Conservation (phyloP, 2,797 vertebrate genomes). For the Lemur catta region DNA sequence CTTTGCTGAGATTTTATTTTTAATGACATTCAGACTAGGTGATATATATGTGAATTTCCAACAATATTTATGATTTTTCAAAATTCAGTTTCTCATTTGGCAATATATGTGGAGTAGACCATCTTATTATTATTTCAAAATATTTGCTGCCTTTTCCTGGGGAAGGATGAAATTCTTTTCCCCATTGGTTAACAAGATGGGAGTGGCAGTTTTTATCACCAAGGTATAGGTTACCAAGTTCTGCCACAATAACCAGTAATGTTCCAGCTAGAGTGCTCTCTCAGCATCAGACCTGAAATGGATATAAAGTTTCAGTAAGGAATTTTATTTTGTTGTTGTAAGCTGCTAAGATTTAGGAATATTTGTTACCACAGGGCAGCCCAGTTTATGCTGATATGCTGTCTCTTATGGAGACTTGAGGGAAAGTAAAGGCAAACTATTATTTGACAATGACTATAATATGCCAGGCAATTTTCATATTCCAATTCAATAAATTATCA, state of each 20-base stretch:
- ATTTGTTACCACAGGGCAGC: neutral
- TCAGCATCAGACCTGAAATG: neutral
- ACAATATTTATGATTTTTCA: neutral
- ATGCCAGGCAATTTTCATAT: neutral
- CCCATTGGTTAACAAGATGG: neutral
- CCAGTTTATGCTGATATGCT: neutral
- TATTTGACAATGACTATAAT: neutral
- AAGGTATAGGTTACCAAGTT: neutral
- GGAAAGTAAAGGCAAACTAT: neutral
- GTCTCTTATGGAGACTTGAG: neutral
- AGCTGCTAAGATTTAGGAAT: neutral
- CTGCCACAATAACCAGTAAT: neutral
- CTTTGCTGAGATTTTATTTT: neutral
- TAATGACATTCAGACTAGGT: neutral
- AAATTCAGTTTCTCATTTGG: neutral
- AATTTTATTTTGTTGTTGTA: neutral
- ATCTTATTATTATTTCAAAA: neutral
- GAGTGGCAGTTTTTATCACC: neutral
- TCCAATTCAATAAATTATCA: neutral
- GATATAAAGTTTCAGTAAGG: too few relatives aligned
- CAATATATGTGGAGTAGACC: neutral
- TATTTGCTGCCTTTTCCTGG: neutral
- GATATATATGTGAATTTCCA: neutral
- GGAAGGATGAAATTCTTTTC: neutral
- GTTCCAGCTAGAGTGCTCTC: neutral